phyloP scores from a whole-genome alignment of 2,113 vertebrate genomes.

The Delphinus delphis region DNA sequence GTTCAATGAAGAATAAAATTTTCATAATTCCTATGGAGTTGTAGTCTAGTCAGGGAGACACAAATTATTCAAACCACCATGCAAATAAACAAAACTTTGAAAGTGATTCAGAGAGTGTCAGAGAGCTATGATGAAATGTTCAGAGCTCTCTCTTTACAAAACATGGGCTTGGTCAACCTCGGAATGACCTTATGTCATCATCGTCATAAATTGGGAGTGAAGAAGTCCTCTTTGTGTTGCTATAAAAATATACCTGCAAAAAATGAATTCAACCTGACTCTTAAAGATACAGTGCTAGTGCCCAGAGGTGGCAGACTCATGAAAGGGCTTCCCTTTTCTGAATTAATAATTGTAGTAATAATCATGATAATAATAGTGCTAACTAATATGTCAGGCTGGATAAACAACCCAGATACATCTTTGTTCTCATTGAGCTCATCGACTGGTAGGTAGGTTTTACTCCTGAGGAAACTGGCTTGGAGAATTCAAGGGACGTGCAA shows the following conservation, averaged over 20 bases:
- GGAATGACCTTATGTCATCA: not conserved
- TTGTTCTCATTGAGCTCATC: not conserved
- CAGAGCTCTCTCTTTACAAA: not conserved
- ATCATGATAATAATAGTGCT: not conserved
- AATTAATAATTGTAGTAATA: not conserved
- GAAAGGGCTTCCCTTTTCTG: not conserved
- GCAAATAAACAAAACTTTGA: not conserved
- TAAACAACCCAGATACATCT: not conserved
- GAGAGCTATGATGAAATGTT: not conserved
- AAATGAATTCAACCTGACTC: not conserved
- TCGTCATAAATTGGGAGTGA: not conserved
- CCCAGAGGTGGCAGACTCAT: not conserved
- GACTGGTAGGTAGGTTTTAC: not conserved
- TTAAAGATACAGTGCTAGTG: not conserved
- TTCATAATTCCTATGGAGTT: not conserved
- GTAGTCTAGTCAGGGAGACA: not conserved
- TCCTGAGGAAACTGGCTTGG: not conserved
- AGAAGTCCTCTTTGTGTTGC: not conserved
- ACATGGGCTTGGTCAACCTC: not conserved
- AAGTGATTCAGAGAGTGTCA: not conserved
- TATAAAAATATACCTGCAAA: not conserved
- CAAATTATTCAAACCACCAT: not conserved
- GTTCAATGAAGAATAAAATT: not conserved
- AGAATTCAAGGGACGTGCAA: not conserved
- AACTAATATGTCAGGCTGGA: not conserved